Conservation (phyloP, 1,140 invertebrate species). For the Bombus vancouverensis region DNA sequence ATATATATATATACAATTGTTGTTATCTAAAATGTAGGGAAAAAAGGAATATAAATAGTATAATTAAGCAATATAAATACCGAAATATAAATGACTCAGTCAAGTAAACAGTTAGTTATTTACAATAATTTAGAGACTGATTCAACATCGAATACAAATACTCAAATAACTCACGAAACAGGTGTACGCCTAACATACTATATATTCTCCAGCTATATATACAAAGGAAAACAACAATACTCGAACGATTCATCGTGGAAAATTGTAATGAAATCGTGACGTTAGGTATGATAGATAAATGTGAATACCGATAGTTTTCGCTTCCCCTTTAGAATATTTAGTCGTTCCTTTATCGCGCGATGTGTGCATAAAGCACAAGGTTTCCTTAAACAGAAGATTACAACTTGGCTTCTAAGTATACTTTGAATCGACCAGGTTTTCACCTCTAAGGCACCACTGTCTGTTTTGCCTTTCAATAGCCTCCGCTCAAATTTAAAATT, state of each 20-base stretch:
- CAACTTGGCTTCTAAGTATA: conserved; percentile 76
- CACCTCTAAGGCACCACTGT: background rate
- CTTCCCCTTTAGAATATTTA: background rate
- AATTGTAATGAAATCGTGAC: background rate
- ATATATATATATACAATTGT: background rate
- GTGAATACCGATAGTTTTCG: background rate
- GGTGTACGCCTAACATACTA: background rate
- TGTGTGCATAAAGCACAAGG: conserved; percentile 60
- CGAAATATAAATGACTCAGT: background rate
- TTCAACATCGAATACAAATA: background rate
- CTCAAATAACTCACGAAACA: background rate
- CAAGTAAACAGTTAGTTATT: background rate
- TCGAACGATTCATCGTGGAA: background rate
- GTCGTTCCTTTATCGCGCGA: background rate
- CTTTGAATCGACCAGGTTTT: conserved; percentile 33
- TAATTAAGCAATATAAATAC: background rate
- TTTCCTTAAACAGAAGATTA: conserved; percentile 77
- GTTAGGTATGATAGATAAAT: background rate
- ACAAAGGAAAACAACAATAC: background rate
- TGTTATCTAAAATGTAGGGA: conserved; percentile 22
- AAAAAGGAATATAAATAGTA: background rate
- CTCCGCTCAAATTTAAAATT: conserved; percentile 30
- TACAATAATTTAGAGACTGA: background rate
- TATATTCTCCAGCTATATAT: background rate
- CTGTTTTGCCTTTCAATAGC: conserved; percentile 33